Base-by-base conservation (phyloP, 1,140 invertebrate species). In the Cotesia chilonis region DNA sequence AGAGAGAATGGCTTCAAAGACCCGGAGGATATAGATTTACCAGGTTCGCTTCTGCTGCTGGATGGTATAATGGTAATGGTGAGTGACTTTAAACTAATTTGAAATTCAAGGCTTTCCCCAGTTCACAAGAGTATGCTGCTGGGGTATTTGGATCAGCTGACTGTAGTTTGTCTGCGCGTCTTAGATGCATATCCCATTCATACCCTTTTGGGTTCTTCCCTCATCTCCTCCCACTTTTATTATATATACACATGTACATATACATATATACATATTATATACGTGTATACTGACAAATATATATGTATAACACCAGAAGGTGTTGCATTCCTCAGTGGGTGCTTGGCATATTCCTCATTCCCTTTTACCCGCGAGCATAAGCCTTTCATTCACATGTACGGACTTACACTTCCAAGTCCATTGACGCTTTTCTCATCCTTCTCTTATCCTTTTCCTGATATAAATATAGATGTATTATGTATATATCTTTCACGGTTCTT, bases 91-190 rank as follows among this genome's bases (percentile, higher is more conserved):
- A 37, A 68, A 68, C 74, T 80, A 80, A 81, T 81, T 81, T 80
- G 78, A 78, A 78, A 81, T 79, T 80, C 77, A 77, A 80, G 73
- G 75, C 65, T 67, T 70, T 68, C 64, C 55, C 60, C 20, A 64
- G 14, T 60, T 63, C 35, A 36, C 36, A 59, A 51, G 17, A 41
- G 59, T 47, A 12, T 14, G 36, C 41, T 47, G 41, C 41, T 7
- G 41, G 41, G 41, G 41, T 47, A 47, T 47, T 47, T 47, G 35
- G 38, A 65, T 65, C 63, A 65, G 63, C 63, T 65, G 63, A 55
- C 66, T 68, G 17, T 12, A 51, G 20, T 67, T 51, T 14, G 37
- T 36, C 38, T 20, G 28, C 36, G 12, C 14, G 51, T 57, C 35
- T 55, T 17, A 68, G 70, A 60, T 55, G 68, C 64, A 41, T 51